Evolutionary conservation across 2,113 vertebrate species (phyloP).

Genomic region (Heteronetta atricapilla): DNA sequence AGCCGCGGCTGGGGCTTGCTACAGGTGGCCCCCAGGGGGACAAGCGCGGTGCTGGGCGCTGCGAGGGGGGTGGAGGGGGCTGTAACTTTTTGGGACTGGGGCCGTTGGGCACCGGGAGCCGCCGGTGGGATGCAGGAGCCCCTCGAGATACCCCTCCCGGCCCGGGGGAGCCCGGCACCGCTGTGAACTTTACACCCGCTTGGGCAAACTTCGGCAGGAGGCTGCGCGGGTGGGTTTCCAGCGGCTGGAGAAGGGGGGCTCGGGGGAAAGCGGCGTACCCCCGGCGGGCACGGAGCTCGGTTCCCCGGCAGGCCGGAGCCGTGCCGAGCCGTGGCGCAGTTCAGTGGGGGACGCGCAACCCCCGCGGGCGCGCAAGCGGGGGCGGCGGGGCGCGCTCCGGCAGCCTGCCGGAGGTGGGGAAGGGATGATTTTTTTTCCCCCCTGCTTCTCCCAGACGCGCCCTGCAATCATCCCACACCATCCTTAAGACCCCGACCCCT

Average conservation of each 20-base stretch:
- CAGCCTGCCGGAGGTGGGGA: neutral
- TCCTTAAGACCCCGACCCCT: neutral
- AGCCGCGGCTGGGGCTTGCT: neutral
- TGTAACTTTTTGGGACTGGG: constrained; percentile 8
- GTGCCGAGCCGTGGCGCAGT: constrained; percentile 55
- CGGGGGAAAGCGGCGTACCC: neutral
- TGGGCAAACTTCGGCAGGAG: neutral
- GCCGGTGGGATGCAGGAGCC: neutral
- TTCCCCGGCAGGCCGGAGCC: neutral
- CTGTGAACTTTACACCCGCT: neutral
- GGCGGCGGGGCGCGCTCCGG: neutral
- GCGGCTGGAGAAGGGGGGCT: neutral
- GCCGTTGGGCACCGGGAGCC: neutral
- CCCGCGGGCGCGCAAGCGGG: too few species aligned
- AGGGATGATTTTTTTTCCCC: neutral
- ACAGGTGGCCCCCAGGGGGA: constrained; percentile 31
- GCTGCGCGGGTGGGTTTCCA: neutral
- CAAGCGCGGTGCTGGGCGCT: neutral
- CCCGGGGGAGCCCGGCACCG: neutral
- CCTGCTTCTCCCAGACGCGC: neutral
- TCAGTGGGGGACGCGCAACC: neutral
- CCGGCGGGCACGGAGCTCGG: neutral
- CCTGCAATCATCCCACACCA: neutral
- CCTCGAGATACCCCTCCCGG: neutral
- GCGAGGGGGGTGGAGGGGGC: neutral